Conservation (phyloP, 2,888 invertebrate genomes). For the Galerucella nymphaeae region DNA sequence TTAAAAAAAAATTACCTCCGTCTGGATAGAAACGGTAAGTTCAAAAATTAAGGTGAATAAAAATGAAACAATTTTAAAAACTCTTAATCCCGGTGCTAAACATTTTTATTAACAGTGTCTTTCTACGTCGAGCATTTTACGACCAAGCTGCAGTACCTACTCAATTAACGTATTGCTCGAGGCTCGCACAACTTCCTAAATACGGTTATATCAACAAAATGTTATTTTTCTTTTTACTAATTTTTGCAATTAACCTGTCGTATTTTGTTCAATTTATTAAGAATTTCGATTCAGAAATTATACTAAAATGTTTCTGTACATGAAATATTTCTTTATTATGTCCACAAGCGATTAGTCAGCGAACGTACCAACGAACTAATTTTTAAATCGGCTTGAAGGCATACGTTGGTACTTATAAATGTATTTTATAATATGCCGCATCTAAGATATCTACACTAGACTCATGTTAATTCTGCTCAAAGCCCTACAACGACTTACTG, state of each 20-base stretch:
- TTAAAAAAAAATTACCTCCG: too few species aligned
- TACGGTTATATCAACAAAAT: slow-evolving; percentile 21
- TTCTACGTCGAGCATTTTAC: neutral
- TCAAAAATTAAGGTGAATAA: neutral
- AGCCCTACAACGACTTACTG: too few species aligned
- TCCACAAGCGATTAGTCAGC: slow-evolving; percentile 25
- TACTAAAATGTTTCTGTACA: neutral
- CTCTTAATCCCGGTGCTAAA: neutral
- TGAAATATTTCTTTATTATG: slow-evolving; percentile 34
- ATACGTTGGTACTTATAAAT: neutral
- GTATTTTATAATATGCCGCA: neutral
- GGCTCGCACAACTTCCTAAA: slow-evolving; percentile 13
- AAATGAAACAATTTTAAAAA: neutral
- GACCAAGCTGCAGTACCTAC: slow-evolving; percentile 10
- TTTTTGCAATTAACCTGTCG: slow-evolving; percentile 30
- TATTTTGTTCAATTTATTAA: slow-evolving; percentile 30
- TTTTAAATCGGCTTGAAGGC: neutral
- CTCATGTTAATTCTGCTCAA: neutral
- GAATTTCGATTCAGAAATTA: slow-evolving; percentile 25
- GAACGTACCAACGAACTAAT: neutral
- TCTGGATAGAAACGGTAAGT: neutral
- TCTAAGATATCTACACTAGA: neutral
- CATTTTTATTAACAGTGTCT: slow-evolving; percentile 7
- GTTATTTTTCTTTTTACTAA: slow-evolving; percentile 23
- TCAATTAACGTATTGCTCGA: slow-evolving; percentile 13